Conservation (phyloP, 2,113 vertebrate genomes). For the Notarius quadriscutis region DNA sequence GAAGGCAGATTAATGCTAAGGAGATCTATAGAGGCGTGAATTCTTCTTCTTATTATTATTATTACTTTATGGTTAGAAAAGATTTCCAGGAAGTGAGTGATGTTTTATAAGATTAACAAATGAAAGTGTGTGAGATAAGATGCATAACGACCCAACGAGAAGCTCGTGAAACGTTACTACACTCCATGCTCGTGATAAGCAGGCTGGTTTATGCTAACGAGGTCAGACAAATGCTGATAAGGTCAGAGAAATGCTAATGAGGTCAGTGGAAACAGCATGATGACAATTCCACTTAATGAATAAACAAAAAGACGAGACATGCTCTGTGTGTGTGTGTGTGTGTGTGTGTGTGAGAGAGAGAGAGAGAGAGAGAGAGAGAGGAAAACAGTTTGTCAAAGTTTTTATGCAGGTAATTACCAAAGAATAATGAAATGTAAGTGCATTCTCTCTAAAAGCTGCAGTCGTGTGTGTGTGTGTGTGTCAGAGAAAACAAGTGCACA, state of each 20-base stretch:
- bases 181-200: background rate
- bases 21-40: background rate
- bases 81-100: background rate
- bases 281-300: constrained; percentile 28
- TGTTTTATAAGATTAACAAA: background rate
- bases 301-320: constrained; percentile 23
- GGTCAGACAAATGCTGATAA: background rate
- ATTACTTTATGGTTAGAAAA: too few species aligned
- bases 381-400: background rate
- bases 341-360: background rate
- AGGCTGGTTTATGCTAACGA: background rate
- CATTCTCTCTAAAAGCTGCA: background rate
- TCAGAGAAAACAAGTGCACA: background rate
- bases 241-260: constrained; percentile 22
- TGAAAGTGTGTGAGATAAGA: background rate
- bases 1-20: background rate
- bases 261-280: constrained; percentile 11
- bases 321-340: background rate
- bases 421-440: background rate
- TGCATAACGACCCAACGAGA: background rate
- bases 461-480: constrained; percentile 8
- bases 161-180: background rate
- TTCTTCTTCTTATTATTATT: too few species aligned
- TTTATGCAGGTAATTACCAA: background rate
- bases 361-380: background rate